phyloP scores from a whole-genome alignment of 2,797 vertebrate genomes.

The Rallus crepitans region DNA sequence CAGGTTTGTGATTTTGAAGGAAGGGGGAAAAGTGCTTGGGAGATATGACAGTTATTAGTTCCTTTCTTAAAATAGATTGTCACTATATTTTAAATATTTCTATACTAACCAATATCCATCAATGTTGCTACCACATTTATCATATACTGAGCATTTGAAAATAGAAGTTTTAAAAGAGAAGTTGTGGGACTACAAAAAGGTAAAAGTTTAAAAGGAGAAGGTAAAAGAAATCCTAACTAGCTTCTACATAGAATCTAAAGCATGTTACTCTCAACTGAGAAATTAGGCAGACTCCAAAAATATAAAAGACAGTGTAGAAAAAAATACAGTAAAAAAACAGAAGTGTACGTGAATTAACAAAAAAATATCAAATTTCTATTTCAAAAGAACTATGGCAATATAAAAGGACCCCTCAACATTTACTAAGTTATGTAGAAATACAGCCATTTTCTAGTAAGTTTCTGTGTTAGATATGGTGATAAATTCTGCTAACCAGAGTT shows the following conservation, averaged over 20 bases:
- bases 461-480: neutral
- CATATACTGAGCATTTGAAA: neutral
- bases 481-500: neutral
- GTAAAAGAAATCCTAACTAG: neutral
- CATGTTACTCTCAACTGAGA: neutral
- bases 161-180: neutral
- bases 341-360: neutral
- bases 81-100: neutral
- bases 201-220: neutral
- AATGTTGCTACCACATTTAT: neutral
- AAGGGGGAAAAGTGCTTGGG: neutral
- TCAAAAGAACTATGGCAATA: neutral
- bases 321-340: neutral
- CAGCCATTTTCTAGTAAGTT: neutral
- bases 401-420: neutral
- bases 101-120: neutral
- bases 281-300: neutral
- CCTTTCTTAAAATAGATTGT: neutral
- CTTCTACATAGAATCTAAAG: neutral
- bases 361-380: neutral
- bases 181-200: neutral
- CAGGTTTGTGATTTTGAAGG: neutral
- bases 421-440: neutral
- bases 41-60: fast-evolving
- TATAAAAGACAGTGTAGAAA: neutral